Conservation (phyloP, 2,797 vertebrate genomes). For the Chloroceryle amazona region DNA sequence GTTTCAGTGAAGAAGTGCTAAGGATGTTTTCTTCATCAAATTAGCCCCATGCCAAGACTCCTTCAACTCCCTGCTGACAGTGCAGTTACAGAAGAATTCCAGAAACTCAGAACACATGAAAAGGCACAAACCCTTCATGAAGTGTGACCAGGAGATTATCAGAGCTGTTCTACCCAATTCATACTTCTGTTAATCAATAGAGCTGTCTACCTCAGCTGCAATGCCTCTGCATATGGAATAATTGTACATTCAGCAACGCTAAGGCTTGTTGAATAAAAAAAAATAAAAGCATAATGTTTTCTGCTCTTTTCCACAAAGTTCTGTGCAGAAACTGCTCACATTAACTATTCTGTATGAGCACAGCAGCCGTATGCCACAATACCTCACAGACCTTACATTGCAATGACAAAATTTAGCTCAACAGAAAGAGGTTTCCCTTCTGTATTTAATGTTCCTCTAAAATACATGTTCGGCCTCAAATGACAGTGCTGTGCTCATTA, state of each 20-base stretch:
- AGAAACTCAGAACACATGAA: background rate
- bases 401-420: background rate
- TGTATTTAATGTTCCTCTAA: background rate
- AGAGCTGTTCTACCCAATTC: background rate
- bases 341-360: background rate
- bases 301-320: background rate
- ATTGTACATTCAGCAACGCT: background rate
- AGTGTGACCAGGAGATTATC: background rate
- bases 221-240: background rate
- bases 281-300: background rate
- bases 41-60: background rate
- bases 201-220: background rate
- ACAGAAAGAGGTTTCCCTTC: background rate
- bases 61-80: too few relatives aligned
- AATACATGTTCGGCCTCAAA: background rate
- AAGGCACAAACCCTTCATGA: fast-evolving
- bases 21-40: background rate
- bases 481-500: fast-evolving
- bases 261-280: background rate
- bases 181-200: fast-evolving
- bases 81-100: background rate
- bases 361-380: background rate
- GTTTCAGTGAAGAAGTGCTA: background rate
- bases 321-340: background rate
- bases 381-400: background rate